Evolutionary conservation across 2,888 invertebrate species (phyloP).

Genomic region (Thera obeliscata): DNA sequence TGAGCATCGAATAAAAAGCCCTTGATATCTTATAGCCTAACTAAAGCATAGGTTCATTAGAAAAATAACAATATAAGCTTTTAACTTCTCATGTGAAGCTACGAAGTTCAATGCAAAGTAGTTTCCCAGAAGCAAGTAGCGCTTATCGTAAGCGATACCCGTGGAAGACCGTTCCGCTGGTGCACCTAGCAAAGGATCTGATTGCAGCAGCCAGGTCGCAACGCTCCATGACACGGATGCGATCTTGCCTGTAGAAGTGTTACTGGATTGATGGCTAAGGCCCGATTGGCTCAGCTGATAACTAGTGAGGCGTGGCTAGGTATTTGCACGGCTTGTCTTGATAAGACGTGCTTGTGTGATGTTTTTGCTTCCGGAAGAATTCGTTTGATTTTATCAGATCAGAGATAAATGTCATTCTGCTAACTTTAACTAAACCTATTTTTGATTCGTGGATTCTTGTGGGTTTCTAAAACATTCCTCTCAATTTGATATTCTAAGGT

Average conservation of each 20-base stretch:
- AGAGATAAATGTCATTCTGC: background rate
- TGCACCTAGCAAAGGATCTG: conserved; percentile 56
- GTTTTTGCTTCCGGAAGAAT: conserved; percentile 2
- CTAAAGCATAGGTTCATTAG: background rate
- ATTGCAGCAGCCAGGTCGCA: conserved; percentile 59
- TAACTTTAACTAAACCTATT: background rate
- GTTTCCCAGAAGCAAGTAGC: conserved; percentile 21
- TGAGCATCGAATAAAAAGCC: background rate
- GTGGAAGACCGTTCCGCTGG: conserved; percentile 64
- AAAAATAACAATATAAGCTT: background rate
- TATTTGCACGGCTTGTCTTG: conserved; percentile 16
- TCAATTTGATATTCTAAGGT: background rate
- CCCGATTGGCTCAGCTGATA: conserved; percentile 14
- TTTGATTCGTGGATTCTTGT: background rate
- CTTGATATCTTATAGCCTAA: background rate
- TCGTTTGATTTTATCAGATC: background rate
- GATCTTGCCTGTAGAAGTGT: conserved; percentile 42
- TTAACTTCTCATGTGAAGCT: conserved; percentile 24
- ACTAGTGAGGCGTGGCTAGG: conserved; percentile 29
- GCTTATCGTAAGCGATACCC: conserved; percentile 66
- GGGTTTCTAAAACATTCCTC: no score
- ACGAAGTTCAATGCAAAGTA: conserved; percentile 49
- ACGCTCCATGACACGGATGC: conserved; percentile 62
- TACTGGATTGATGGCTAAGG: conserved; percentile 44
- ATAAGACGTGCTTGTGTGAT: conserved; percentile 8